Base-by-base conservation (phyloP, 2,113 vertebrate species). In the Hepsetus odoe region DNA sequence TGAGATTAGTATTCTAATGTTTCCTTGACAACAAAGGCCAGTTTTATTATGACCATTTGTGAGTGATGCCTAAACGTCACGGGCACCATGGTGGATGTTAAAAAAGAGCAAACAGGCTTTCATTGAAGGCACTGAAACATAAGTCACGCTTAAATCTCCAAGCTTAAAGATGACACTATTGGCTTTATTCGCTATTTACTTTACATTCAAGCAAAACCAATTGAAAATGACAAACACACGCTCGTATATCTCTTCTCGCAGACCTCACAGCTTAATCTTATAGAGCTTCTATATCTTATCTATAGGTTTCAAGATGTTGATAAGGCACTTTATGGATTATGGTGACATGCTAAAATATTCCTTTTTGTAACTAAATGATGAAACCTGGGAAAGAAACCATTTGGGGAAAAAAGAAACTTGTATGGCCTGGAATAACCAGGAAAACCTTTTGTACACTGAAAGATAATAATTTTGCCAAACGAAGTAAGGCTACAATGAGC, bases 1-100 rank as follows among this genome's bases (percentile, higher is more conserved):
- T 86, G 56, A 90, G 87, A 90, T 91, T 91, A 89, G 81, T 77
- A 82, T 86, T 87, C 81, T 90, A 85, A 88, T 82, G 86, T 88
- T 87, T 76, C 84, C 70, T 79, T 11, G 73, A 85, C 80, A 88
- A 84, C 82, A 85, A 87, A 88, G 82, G 79, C 64, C 73, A 28
- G 82, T 87, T 87, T 82, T 75, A 84, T 82, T 76, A 85, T 81
- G 73, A 71, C 80, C 30, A 65, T 87, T 89, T 88, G 81, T 84
- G 87, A 86, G 86, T 79, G 49, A 87, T 72, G 70, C 72, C 55
- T 16, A 51, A 59, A 69, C 76, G 24, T 40, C 73, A 64, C 55
- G 62, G 42, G 11, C 4, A 32, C 38, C 22, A 16, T 33, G 4
- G 16, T 53, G 30, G 22, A 28, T 30, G 13, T 64, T 26, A 8